A percentile compares a stretch with the other conserved stretches of the same genome.
These are phyloP conservation scores for Peromyscus melanophrys DNA, from an alignment of 2,797 vertebrate genomes.

Conservation along the genomic window DNA sequence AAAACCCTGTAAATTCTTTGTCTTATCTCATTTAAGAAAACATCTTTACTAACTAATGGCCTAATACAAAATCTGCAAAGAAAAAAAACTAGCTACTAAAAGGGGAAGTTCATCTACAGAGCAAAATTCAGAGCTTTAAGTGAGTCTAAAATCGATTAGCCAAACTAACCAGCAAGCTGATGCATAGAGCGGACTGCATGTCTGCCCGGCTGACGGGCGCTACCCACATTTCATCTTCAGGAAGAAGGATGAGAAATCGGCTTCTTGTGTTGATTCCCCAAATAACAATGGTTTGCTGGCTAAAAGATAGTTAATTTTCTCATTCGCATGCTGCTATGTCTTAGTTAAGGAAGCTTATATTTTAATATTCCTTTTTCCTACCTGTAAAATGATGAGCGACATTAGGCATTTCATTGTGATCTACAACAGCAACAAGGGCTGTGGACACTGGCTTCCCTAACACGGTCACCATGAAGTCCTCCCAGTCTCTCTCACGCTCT, in stretches of 20 bases:
- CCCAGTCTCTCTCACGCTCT: not conserved
- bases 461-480: not conserved
- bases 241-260: not conserved
- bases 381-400: no score
- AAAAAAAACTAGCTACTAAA: not conserved
- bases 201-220: not conserved
- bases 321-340: not conserved
- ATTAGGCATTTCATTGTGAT: not conserved
- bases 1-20: not conserved
- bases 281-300: not conserved
- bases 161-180: not conserved
- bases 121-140: slow-evolving; percentile 3
- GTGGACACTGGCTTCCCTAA: not conserved
- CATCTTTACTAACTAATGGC: slow-evolving; percentile 33
- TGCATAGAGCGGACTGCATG: not conserved
- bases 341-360: not conserved
- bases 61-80: slow-evolving; percentile 8
- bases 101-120: not conserved
- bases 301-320: not conserved
- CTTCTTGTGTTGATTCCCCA: not conserved
- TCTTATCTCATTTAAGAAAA: slow-evolving; percentile 42
- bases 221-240: not conserved
- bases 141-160: not conserved
- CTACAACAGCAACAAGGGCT: not conserved
- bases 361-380: not conserved